phyloP scores from a whole-genome alignment of 2,113 vertebrate genomes.

The Toxotes jaculatrix region DNA sequence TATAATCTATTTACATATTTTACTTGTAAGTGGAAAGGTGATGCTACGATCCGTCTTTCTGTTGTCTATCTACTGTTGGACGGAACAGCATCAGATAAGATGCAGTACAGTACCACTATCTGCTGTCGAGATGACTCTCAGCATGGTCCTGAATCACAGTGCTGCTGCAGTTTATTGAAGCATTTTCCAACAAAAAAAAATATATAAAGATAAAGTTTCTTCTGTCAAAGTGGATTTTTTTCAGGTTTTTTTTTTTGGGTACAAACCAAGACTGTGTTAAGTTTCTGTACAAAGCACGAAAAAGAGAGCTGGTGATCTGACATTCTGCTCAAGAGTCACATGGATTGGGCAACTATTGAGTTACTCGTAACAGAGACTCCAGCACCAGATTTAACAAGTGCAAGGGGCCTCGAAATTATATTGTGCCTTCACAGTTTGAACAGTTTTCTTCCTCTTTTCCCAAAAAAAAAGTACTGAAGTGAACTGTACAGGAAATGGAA shows the following conservation, averaged over 20 bases:
- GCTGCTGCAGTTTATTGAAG: background rate
- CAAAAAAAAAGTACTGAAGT: background rate
- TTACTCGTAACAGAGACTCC: too few relatives aligned
- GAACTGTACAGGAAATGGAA: conserved; percentile 1
- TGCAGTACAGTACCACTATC: background rate
- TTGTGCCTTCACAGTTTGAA: background rate
- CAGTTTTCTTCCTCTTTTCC: background rate
- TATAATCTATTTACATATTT: too few relatives aligned
- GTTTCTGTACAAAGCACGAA: too few relatives aligned
- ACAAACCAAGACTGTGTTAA: too few relatives aligned
- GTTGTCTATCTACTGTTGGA: too few relatives aligned
- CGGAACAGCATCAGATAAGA: background rate
- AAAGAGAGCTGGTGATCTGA: too few relatives aligned
- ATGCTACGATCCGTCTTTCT: too few relatives aligned
- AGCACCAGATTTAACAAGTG: background rate
- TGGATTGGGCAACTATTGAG: too few relatives aligned
- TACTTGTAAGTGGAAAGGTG: too few relatives aligned
- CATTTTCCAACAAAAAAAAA: background rate
- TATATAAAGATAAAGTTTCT: background rate
- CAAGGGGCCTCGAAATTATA: background rate
- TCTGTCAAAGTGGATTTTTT: background rate
- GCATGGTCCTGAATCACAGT: background rate
- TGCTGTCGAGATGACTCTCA: background rate
- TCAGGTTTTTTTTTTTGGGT: too few relatives aligned
- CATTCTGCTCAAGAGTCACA: too few relatives aligned